Evolutionary conservation across 2,797 vertebrate species (phyloP).

Genomic region (Neosilurus hyrtlii): DNA sequence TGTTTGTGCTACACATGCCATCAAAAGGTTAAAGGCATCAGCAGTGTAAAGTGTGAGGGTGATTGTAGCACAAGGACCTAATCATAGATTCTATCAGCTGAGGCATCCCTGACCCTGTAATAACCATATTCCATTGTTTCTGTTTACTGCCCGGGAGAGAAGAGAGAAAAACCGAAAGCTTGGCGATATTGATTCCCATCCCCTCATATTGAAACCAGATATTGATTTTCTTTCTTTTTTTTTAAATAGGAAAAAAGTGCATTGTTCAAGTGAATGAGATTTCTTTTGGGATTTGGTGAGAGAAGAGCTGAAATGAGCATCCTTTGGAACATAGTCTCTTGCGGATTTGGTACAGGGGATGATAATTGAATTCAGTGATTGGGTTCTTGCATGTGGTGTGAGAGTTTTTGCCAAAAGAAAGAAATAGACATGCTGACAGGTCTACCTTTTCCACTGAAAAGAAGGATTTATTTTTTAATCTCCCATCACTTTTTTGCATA

Average conservation of each 20-base stretch:
- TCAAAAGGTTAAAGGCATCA: conserved; percentile 61
- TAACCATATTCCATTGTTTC: conserved; percentile 80
- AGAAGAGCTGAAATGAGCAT: conserved; percentile 79
- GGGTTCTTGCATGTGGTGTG: conserved; percentile 63
- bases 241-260: conserved; percentile 78
- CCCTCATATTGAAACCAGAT: conserved; percentile 82
- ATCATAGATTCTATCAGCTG: conserved; percentile 68
- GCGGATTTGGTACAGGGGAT: conserved; percentile 73
- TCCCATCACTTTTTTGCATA: neutral
- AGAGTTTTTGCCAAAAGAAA: conserved; percentile 58
- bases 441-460: conserved; percentile 24
- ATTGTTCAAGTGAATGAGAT: conserved; percentile 77
- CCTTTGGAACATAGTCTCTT: conserved; percentile 71
- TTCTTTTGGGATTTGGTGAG: conserved; percentile 80
- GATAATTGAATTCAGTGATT: conserved; percentile 78
- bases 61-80: conserved; percentile 74
- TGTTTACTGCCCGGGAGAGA: conserved; percentile 70
- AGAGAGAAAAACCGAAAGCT: conserved; percentile 59
- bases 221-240: conserved; percentile 82
- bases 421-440: conserved; percentile 32
- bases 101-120: conserved; percentile 75
- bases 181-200: conserved; percentile 73
- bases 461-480: neutral
- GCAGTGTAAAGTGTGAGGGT: conserved; percentile 53
- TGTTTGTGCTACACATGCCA: conserved; percentile 54